Evolutionary conservation across 2,113 vertebrate species (phyloP).

Genomic region (Stercorarius parasiticus): DNA sequence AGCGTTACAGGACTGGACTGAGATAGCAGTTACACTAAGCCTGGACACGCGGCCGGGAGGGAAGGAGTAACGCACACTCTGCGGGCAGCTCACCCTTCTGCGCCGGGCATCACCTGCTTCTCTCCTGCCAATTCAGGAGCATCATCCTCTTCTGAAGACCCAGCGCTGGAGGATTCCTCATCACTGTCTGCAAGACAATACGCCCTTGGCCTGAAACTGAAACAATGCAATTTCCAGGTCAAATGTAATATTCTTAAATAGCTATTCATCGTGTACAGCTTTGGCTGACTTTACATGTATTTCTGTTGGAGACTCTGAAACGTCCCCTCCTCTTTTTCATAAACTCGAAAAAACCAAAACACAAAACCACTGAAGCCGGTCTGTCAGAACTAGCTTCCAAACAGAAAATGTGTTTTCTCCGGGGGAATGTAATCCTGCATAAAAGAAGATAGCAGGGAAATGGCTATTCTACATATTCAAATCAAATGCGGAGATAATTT

Average conservation of each 20-base stretch:
- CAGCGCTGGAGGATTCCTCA: constrained; percentile 97
- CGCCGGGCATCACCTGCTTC: constrained; percentile 80
- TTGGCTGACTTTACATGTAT: not conserved
- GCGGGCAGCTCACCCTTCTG: constrained; percentile 84
- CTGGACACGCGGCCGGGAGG: accelerated
- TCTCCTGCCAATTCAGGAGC: constrained; percentile 85
- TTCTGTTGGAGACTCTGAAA: not conserved
- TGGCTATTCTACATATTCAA: not conserved
- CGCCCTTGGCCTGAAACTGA: constrained; percentile 86
- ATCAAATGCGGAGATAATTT: not conserved
- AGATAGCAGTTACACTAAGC: not conserved
- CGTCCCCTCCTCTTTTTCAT: not conserved
- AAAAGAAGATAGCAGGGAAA: not conserved
- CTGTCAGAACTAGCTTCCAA: not conserved
- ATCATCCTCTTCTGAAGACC: constrained; percentile 96
- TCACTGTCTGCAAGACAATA: constrained; percentile 97
- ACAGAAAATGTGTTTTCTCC: not conserved
- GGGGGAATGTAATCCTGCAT: not conserved
- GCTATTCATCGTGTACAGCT: not conserved
- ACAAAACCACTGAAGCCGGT: not conserved
- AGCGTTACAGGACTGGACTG: not conserved
- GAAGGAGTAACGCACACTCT: not conserved
- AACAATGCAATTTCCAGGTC: constrained; percentile 33
- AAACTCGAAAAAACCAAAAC: not conserved
- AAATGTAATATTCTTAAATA: not conserved